phyloP scores from a whole-genome alignment of 2,797 vertebrate species.

The Tangara arthus region DNA sequence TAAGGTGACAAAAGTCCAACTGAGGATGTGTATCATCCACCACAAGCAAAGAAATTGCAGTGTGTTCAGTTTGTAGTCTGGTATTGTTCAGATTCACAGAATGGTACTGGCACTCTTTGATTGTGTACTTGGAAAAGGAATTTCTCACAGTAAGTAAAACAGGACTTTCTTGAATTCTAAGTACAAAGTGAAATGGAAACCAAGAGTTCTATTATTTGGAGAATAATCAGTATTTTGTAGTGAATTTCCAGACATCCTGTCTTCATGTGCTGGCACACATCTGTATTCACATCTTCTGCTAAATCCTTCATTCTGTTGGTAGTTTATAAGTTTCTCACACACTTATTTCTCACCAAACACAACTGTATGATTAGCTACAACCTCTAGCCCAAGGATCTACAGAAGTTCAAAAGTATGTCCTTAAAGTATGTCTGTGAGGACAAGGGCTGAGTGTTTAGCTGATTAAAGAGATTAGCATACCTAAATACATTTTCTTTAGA shows the following conservation, averaged over 20 bases:
- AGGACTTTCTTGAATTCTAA: background rate
- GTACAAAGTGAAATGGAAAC: background rate
- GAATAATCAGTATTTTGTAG: background rate
- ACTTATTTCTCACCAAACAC: background rate
- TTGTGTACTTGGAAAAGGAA: background rate
- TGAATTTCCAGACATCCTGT: background rate
- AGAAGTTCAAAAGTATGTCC: background rate
- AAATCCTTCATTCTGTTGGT: background rate
- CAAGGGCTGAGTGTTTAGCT: background rate
- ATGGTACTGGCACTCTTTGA: background rate
- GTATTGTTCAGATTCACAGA: background rate
- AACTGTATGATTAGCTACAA: background rate
- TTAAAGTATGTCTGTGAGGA: fast-evolving
- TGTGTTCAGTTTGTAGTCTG: background rate
- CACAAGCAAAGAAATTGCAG: background rate
- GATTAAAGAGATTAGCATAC: background rate
- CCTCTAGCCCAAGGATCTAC: background rate
- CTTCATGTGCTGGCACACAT: fast-evolving
- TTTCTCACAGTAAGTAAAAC: background rate
- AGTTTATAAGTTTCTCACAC: background rate
- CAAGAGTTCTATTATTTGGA: background rate
- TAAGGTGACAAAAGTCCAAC: background rate
- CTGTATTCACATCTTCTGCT: background rate
- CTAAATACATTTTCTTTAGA: background rate
- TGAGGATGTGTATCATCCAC: background rate